Evolutionary conservation across 2,888 invertebrate genomes (phyloP).

Genomic region (Lasius platythorax): DNA sequence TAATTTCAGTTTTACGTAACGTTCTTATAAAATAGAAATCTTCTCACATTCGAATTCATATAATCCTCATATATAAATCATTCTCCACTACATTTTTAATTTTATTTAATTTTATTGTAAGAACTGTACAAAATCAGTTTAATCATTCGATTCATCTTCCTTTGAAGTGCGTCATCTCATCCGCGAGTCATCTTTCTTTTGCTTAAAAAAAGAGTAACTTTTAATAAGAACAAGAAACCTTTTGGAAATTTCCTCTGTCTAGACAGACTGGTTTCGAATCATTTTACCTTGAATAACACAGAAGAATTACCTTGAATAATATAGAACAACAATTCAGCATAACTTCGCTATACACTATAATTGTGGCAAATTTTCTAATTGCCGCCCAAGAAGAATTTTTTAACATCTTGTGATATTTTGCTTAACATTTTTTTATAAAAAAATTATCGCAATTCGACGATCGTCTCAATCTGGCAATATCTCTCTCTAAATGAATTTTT

Average conservation of each 20-base stretch:
- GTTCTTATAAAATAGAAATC: neutral
- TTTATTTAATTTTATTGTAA: neutral
- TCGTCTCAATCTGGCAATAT: neutral
- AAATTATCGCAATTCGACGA: neutral
- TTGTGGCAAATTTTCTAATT: neutral
- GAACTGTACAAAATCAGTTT: neutral
- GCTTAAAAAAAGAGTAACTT: neutral
- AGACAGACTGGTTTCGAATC: neutral
- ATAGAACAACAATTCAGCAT: neutral
- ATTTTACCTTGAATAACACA: neutral
- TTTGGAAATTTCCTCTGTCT: neutral
- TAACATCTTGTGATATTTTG: neutral
- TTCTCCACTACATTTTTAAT: neutral
- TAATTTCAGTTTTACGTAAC: neutral
- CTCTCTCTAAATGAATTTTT: neutral
- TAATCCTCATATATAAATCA: neutral
- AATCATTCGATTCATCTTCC: neutral
- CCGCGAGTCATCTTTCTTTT: neutral
- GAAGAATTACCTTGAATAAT: conserved; percentile 13
- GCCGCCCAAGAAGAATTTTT: neutral
- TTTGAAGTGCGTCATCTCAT: neutral
- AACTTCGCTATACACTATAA: neutral
- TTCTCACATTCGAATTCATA: neutral
- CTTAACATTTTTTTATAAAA: neutral
- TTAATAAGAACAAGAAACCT: neutral